A percentile compares a stretch with the other conserved stretches of the same genome.
phyloP scores from a whole-genome alignment of 2,797 vertebrate species.

The Lerista edwardsae region DNA sequence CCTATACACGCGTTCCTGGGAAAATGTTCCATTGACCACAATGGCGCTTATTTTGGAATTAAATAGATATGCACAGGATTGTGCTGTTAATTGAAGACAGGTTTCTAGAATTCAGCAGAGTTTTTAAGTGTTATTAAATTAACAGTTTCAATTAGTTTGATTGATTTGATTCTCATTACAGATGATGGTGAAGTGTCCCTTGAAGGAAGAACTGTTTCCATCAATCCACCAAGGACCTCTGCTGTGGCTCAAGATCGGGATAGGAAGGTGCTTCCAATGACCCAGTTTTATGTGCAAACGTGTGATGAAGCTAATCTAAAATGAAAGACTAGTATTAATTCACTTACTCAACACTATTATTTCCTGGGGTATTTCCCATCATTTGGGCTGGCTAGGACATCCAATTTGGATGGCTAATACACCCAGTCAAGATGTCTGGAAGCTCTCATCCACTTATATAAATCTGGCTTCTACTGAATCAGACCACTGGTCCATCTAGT shows the following conservation, averaged over 20 bases:
- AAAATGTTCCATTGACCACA: too few relatives aligned
- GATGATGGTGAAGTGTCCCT: conserved; percentile 39
- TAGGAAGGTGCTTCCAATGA: conserved; percentile 46
- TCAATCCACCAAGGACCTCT: conserved; percentile 38
- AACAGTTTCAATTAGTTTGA: not conserved
- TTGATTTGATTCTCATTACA: conserved; percentile 53
- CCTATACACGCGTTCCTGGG: too few relatives aligned
- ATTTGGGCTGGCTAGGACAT: not conserved
- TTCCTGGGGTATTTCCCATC: not conserved
- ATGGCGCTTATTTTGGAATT: too few relatives aligned
- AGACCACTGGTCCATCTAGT: too few relatives aligned
- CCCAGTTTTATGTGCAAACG: not conserved
- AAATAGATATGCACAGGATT: not conserved
- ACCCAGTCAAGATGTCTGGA: too few relatives aligned
- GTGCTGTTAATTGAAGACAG: too few relatives aligned
- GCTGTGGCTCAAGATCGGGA: conserved; percentile 37
- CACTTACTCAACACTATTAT: not conserved
- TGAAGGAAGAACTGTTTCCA: conserved; percentile 39
- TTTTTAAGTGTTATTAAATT: not conserved
- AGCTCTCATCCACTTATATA: not conserved
- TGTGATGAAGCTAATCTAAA: not conserved
- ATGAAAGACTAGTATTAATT: not conserved
- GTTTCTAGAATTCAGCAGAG: not conserved
- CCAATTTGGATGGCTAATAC: too few relatives aligned
- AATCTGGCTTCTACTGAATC: too few relatives aligned